Percentiles rank a stretch among this genome's conserved stretches.
phyloP scores from a whole-genome alignment of 2,888 invertebrate species.

The Amphipyra tragopoginis region DNA sequence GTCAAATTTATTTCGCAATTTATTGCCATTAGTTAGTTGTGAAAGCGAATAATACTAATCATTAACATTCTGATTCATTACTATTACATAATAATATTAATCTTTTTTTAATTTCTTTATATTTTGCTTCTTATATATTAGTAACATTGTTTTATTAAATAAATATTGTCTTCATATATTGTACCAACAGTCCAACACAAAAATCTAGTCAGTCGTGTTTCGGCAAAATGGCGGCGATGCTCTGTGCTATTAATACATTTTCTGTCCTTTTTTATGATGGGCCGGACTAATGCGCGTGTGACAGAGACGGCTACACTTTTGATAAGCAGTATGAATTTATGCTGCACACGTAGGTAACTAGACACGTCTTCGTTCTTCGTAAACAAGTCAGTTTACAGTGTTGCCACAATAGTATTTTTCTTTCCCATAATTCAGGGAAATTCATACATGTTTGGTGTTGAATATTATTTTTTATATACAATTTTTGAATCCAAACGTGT shows the following conservation, averaged over 20 bases:
- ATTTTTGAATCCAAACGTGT: neutral
- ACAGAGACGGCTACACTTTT: constrained; percentile 77
- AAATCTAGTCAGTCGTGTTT: constrained; percentile 80
- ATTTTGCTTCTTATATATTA: constrained; percentile 34
- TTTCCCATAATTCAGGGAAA: constrained; percentile 42
- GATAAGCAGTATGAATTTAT: constrained; percentile 78
- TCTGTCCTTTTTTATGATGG: constrained; percentile 71
- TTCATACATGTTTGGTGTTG: neutral
- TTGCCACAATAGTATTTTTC: constrained; percentile 70
- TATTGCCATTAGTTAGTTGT: constrained; percentile 64
- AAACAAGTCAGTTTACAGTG: constrained; percentile 81
- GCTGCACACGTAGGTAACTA: constrained; percentile 86
- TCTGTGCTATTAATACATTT: constrained; percentile 84
- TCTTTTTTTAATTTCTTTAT: constrained; percentile 25
- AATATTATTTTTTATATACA: neutral
- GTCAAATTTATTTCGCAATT: constrained; percentile 70
- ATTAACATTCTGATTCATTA: constrained; percentile 35
- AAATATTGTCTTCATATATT: constrained; percentile 62
- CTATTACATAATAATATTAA: constrained; percentile 37
- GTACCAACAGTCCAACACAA: constrained; percentile 69
- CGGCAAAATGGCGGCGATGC: constrained; percentile 87
- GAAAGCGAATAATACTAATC: constrained; percentile 55
- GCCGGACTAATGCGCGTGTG: constrained; percentile 47
- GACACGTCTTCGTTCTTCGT: constrained; percentile 88
- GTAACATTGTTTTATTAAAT: constrained; percentile 40